Evolutionary conservation across 2,888 invertebrate genomes (phyloP).

Genomic region (Pharmacophagus antenor): DNA sequence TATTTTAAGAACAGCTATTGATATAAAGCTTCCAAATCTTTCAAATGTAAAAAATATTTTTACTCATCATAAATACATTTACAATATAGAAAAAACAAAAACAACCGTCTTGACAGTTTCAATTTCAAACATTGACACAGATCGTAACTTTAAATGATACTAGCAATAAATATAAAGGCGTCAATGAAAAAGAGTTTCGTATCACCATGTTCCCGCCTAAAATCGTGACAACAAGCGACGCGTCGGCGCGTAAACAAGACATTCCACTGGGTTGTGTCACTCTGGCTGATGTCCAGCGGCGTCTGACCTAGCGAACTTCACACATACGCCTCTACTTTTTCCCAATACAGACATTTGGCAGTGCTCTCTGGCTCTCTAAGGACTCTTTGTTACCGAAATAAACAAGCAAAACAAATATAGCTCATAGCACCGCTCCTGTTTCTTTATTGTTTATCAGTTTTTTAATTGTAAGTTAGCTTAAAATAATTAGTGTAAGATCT

Average conservation of each 20-base stretch:
- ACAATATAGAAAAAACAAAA: too few relatives aligned
- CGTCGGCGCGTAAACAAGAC: conserved; percentile 64
- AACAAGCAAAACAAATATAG: conserved; percentile 6
- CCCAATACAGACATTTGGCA: conserved; percentile 33
- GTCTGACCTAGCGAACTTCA: conserved; percentile 69
- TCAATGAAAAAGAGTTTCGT: neutral
- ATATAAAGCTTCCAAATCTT: neutral
- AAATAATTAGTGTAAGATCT: too few relatives aligned
- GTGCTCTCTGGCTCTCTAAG: conserved; percentile 26
- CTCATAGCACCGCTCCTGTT: too few relatives aligned
- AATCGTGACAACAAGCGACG: conserved; percentile 56
- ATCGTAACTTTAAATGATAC: too few relatives aligned
- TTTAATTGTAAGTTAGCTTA: too few relatives aligned
- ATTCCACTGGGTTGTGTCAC: conserved; percentile 70
- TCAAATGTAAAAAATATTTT: too few relatives aligned
- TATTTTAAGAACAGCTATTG: neutral
- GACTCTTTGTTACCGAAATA: conserved; percentile 12
- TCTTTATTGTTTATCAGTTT: too few relatives aligned
- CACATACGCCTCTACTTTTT: conserved; percentile 31
- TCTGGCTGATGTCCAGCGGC: conserved; percentile 59
- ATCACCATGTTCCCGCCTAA: conserved; percentile 28
- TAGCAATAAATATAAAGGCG: neutral
- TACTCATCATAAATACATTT: too few relatives aligned
- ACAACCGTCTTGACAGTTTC: too few relatives aligned
- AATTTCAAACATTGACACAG: too few relatives aligned